Base-by-base conservation (phyloP, 2,888 invertebrate genomes). In the Nomada goodeniana region DNA sequence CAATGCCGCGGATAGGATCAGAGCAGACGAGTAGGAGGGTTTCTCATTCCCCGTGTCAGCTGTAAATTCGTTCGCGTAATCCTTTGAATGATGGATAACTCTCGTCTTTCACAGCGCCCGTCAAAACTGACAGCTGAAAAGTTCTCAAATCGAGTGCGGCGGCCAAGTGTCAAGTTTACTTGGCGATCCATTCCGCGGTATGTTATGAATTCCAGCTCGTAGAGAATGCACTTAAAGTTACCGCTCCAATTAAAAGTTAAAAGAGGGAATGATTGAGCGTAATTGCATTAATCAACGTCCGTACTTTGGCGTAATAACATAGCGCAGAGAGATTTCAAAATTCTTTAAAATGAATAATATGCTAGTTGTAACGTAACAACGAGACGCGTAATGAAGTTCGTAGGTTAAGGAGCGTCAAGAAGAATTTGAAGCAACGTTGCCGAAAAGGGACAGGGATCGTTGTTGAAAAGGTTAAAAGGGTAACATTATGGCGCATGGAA, bases 101-200 rank as follows among this genome's bases (percentile, higher is more conserved):
- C 26, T 76, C 63, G 52, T 11, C 68, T 76, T 69, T 65, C 69
- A 73, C 68, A 69, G 60, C 47, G 70, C 69, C 67, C 65, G 65
- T 77, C 69, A 57, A 65, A 57, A 52, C n/a, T 29, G 55, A 69
- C 44, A 50, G 36, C 55, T 36, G 44, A 70, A 55, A 64, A 55
- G 69, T 57, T 69, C 29, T 69, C 23, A 23, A 76, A 64, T 73
- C 57, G 42, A 55, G 64, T 53, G 47, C 42, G 13, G 11, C 20
- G 15, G 47, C 57, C 71, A 60, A 74, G 74, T 82, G 65, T 83
- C 82, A 82, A 83, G 83, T 83, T 82, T 82, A 76, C 64, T 29
- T 60, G 61, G 44, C 11, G 29, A 67, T 72, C 59, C 7, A 67
- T 50, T 29, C 65, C 69, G 50, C 47, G 20, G 53, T 9, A n/a